These are phyloP conservation scores for Aricia agestis DNA, from an alignment of 1,140 invertebrate species.

Conservation along the genomic window DNA sequence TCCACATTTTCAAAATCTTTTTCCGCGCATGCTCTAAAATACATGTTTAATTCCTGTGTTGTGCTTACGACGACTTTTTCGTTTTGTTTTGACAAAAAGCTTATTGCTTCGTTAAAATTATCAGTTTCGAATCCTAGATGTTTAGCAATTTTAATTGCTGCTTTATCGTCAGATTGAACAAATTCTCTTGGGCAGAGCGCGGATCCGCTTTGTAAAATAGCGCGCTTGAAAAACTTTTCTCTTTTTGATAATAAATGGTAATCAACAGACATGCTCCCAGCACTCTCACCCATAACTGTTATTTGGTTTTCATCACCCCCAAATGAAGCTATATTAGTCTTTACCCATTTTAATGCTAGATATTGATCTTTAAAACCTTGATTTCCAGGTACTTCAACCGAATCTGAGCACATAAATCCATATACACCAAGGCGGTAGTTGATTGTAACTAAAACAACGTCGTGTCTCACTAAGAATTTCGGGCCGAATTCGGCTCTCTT, in stretches of 20 bases:
- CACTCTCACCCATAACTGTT: slow-evolving; percentile 22
- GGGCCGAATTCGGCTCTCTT: slow-evolving; percentile 25
- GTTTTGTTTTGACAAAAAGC: slow-evolving; percentile 10
- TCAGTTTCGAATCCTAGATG: slow-evolving; percentile 10
- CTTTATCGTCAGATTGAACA: slow-evolving; percentile 12
- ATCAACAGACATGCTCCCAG: slow-evolving; percentile 21
- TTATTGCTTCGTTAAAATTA: neutral
- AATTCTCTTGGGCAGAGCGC: slow-evolving; percentile 19
- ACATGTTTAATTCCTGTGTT: slow-evolving; percentile 12
- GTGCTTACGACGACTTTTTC: neutral
- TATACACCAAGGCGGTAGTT: slow-evolving; percentile 37
- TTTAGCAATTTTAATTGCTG: slow-evolving; percentile 16
- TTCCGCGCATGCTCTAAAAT: slow-evolving; percentile 19
- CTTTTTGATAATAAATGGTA: slow-evolving; percentile 17
- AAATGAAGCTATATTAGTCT: slow-evolving; percentile 20
- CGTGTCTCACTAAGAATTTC: slow-evolving; percentile 28
- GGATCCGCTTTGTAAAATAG: slow-evolving; percentile 16
- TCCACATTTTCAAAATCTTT: slow-evolving; percentile 21
- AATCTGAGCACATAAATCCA: slow-evolving; percentile 37
- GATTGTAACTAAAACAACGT: slow-evolving; percentile 32
- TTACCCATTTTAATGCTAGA: slow-evolving; percentile 10
- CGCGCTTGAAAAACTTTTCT: slow-evolving; percentile 15
- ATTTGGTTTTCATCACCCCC: slow-evolving; percentile 21
- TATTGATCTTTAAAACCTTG: slow-evolving; percentile 42
- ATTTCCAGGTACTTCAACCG: slow-evolving; percentile 29